Evolutionary conservation across 2,113 vertebrate species (phyloP), one percentile per base, ranked within the genome.

Genomic region (Cebidichthys violaceus): DNA sequence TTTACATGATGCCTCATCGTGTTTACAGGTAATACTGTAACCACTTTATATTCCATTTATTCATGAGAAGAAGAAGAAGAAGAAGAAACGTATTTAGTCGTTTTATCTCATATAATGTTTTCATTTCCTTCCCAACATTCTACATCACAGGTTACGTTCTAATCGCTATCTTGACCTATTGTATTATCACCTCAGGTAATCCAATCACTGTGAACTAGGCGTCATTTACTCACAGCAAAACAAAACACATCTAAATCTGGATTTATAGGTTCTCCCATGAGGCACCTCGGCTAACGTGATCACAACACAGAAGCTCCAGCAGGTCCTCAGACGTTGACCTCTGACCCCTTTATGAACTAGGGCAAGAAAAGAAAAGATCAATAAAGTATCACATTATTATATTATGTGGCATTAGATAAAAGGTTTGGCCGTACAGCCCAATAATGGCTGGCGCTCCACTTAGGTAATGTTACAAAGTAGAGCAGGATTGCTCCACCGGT

Each of bases 391-490:
- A 66, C 29, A n/a, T 83, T 75, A 88, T 84, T 77, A 71, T 80
- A 81, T 90, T 77, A 90, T 1, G 59, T 81, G 71, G 72, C 71
- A 62, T 82, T 60, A 78, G 84, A 87, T 57, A 64, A 84, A 91
- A 68, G 88, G 50, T 41, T 61, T 0, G 0, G 68, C 73, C 52
- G 8, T 79, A 20, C n/a, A 80, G 52, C 45, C 31, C 69, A 62
- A 20, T 80, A 50, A 89, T 70, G 74, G 60, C 68, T 68, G 79
- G 50, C 31, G 37, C 75, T 82, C 47, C 62, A 83, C 66, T 80
- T 68, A 70, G 82, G 45, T 90, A 84, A 84, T 82, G 84, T 88
- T 88, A 82, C 70, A 65, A 22, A 85, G 71, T 41, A 71, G 27
- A 85, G 82, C 76, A 22, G 74, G 61, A 80, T 54, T 33, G 64